Base-by-base conservation (phyloP, 2,888 invertebrate species). In the Cristatella mucedo region DNA sequence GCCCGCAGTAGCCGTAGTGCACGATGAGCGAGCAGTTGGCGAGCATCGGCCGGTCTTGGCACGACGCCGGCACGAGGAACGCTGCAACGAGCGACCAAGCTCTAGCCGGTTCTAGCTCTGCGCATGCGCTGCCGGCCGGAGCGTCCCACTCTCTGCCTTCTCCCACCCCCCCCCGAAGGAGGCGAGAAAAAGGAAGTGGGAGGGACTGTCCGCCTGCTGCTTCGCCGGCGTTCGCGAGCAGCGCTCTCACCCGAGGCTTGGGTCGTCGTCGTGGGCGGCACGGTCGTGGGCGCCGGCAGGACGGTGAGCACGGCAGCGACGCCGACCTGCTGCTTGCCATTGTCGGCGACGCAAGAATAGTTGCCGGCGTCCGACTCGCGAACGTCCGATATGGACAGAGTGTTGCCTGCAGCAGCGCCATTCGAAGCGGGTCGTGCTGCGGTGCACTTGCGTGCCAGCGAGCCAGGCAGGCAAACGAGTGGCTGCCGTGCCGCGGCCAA, bases 1-100 rank as follows among this genome's bases (percentile, higher is more conserved):
- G 85, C n/a, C 54, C 52, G 63, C 91, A 93, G 63, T 79, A 83
- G 42, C 74, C 73, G 42, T 78, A 85, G 55, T 74, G 71, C 2
- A 91, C 85, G 53, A 91, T 89, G 41, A 89, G 73, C 31, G 74
- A 71, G 66, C 91, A 93, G 61, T 86, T 82, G 39, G 89, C 87
- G 63, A 85, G 82, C 72, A 76, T 80, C 30, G 76, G 76, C 59
- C 80, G 85, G 68, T 91, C 89, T 36, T 76, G 77, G 63, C 91
- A 91, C 54, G 76, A 76, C 9, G 80, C 75, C 53, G 80, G 77
- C 37, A 86, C 74, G 55, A 74, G 75, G 38, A 78, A 63, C 44
- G 77, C 83, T 83, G 69, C 1, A 57, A 31, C 6, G 13, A 31
- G n/a, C n/a, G n/a, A n/a, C n/a, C n/a, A n/a, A n/a, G n/a, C n/a